Conservation (phyloP, 1,140 invertebrate species). For the Rhyacophila brunnea region DNA sequence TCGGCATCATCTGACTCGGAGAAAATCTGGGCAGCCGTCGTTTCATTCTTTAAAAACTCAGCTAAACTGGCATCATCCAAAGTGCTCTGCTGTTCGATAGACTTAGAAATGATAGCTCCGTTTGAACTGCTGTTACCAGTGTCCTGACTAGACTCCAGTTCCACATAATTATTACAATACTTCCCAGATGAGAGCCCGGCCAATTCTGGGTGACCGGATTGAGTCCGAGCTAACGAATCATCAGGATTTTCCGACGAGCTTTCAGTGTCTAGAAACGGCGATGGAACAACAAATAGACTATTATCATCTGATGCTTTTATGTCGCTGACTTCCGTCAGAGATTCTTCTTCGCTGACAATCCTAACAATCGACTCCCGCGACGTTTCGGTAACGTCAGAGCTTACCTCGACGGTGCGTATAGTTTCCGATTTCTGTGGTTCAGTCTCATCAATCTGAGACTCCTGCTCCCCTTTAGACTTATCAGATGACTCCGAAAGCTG, state of each 20-base stretch:
- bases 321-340: slow-evolving; percentile 61
- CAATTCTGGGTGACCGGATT: slow-evolving; percentile 23
- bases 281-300: slow-evolving; percentile 44
- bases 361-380: slow-evolving; percentile 43
- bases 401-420: no score
- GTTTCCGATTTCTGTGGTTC: slow-evolving; percentile 8
- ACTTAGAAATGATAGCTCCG: slow-evolving; percentile 40
- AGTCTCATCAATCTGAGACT: slow-evolving; percentile 10
- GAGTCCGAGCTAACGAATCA: slow-evolving; percentile 45
- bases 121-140: slow-evolving; percentile 38
- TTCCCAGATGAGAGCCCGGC: neutral
- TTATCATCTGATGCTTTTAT: slow-evolving; percentile 55
- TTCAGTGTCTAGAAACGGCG: slow-evolving; percentile 52
- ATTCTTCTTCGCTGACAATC: slow-evolving; percentile 64
- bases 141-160: slow-evolving; percentile 30
- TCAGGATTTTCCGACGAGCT: slow-evolving; percentile 49
- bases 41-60: slow-evolving; percentile 51
- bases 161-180: slow-evolving; percentile 2
- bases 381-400: slow-evolving; percentile 7
- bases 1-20: slow-evolving; percentile 45
- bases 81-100: slow-evolving; percentile 49
- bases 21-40: slow-evolving; percentile 43
- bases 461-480: slow-evolving; percentile 31
- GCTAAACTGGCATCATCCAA: slow-evolving; percentile 52
- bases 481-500: slow-evolving; percentile 37